Conservation (phyloP, 2,888 invertebrate species). For the Chrysodeixis includens region DNA sequence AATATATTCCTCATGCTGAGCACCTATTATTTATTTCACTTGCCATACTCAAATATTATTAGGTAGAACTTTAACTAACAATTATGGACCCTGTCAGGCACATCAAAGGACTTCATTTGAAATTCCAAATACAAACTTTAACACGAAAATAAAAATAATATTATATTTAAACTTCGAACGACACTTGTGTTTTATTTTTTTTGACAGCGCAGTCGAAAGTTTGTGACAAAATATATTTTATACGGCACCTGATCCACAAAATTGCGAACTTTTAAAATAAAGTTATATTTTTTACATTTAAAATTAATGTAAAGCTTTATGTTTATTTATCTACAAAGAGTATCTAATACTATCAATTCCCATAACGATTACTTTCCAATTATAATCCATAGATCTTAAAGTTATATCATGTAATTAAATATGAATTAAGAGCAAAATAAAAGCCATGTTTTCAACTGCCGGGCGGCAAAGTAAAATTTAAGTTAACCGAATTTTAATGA, state of each 20-base stretch:
- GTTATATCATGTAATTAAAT: constrained; percentile 30
- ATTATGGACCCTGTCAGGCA: background rate
- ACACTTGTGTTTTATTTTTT: background rate
- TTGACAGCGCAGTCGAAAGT: background rate
- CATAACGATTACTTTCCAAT: background rate
- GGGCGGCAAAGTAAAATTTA: constrained; percentile 62
- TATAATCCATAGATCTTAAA: background rate
- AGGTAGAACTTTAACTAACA: too few species aligned
- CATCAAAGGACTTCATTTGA: constrained; percentile 11
- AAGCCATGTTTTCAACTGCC: constrained; percentile 72
- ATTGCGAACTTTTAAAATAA: background rate
- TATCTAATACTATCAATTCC: too few species aligned
- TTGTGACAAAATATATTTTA: background rate
- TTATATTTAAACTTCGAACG: background rate
- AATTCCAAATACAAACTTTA: constrained; percentile 29
- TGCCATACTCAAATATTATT: too few species aligned
- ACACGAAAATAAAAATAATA: background rate
- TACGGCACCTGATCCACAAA: background rate
- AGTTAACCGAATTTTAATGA: constrained; percentile 73
- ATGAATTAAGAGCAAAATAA: constrained; percentile 71
- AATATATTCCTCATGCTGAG: too few species aligned
- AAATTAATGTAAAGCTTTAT: too few species aligned
- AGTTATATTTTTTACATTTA: background rate
- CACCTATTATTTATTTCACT: too few species aligned
- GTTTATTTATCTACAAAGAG: background rate